These are phyloP conservation scores for Coenobita brevimanus DNA, from an alignment of 1,140 invertebrate genomes.

Conservation along the genomic window DNA sequence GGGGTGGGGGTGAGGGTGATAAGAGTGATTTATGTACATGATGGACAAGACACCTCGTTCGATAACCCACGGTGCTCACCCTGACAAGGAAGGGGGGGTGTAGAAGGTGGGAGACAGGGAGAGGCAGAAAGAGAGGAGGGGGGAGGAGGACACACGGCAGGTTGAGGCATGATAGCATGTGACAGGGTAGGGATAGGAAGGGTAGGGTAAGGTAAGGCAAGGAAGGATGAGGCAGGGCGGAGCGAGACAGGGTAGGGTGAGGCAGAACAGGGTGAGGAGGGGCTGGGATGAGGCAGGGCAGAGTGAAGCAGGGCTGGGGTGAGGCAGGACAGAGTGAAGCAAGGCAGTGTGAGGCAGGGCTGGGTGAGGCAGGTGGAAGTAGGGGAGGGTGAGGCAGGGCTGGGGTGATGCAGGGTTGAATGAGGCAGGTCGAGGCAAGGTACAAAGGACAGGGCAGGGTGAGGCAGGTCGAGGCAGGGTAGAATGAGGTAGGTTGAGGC, in stretches of 20 bases:
- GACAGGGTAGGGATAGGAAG: no score
- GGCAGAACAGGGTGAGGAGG: neutral
- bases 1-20: no score
- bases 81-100: no score
- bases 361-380: neutral
- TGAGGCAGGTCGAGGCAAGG: neutral
- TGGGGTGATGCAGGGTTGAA: neutral
- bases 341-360: constrained; percentile 25
- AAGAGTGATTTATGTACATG: no score
- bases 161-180: no score
- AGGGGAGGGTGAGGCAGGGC: no score
- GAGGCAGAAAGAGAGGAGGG: neutral
- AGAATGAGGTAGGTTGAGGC: no score
- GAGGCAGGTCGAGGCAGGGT: neutral
- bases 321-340: neutral
- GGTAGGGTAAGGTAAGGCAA: neutral
- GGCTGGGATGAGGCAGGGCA: neutral
- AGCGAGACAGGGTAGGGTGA: constrained; percentile 48
- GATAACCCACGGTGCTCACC: no score
- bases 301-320: neutral
- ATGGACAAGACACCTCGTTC: no score
- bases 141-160: no score
- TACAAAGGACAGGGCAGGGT: constrained; percentile 19
- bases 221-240: neutral
- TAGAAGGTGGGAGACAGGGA: neutral